phyloP scores from a whole-genome alignment of 2,113 vertebrate species.

The Erythrolamprus reginae region DNA sequence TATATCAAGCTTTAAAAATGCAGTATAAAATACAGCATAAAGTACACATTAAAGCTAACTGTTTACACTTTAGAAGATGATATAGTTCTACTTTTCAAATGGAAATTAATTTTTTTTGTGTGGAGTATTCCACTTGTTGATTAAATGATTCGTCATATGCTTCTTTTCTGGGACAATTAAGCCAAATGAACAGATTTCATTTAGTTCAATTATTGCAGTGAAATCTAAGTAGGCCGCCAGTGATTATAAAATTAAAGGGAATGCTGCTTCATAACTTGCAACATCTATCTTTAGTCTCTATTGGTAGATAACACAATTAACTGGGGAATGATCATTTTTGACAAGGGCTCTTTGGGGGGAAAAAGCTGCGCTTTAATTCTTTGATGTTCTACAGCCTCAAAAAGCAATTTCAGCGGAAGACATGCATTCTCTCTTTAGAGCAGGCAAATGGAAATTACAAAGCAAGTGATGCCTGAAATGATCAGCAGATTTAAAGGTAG shows the following conservation, averaged over 20 bases:
- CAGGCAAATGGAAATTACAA: conserved; percentile 18
- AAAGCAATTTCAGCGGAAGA: conserved; percentile 22
- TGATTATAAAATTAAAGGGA: neutral
- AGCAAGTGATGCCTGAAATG: conserved; percentile 46
- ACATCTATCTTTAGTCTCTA: neutral
- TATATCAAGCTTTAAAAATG: neutral
- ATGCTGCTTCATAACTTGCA: neutral
- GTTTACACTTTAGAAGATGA: neutral
- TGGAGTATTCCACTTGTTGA: neutral
- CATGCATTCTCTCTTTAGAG: conserved; percentile 15
- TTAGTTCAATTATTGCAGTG: neutral
- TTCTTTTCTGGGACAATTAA: neutral
- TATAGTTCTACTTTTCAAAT: neutral
- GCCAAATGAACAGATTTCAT: neutral
- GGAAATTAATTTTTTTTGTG: neutral
- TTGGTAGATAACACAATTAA: neutral
- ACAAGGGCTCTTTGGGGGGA: neutral
- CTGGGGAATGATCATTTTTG: neutral
- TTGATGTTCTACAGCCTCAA: neutral
- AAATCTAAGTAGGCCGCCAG: neutral
- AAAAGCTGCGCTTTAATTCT: neutral
- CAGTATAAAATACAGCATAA: neutral
- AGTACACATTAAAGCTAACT: neutral
- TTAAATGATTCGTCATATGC: neutral
- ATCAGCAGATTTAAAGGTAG: conserved; percentile 36